Conservation (phyloP, 2,888 invertebrate species). For the Caenorhabditis doughertyi region DNA sequence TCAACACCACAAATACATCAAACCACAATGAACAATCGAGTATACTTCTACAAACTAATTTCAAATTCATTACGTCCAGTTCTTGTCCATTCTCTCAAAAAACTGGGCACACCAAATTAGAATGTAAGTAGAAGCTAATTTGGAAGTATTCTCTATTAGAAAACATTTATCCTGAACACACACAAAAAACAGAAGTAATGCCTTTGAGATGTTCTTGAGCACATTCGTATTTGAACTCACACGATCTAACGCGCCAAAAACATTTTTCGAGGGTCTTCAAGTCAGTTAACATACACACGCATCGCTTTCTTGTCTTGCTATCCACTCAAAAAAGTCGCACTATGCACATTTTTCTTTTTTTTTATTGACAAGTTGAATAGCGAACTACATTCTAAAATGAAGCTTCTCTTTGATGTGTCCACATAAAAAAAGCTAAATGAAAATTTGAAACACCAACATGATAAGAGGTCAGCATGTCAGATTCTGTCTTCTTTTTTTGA, state of each 20-base stretch:
- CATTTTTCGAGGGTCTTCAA: constrained; percentile 13
- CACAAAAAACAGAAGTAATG: too few species aligned
- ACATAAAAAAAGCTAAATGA: neutral
- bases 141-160: too few species aligned
- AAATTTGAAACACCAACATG: constrained; percentile 18
- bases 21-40: neutral
- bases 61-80: neutral
- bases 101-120: neutral
- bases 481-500: constrained; percentile 4
- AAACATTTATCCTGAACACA: too few species aligned
- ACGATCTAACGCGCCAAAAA: constrained; percentile 16
- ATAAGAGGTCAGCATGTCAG: neutral
- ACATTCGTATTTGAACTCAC: constrained; percentile 10
- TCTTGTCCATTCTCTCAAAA: neutral
- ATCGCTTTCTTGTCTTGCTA: constrained; percentile 3
- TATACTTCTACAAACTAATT: neutral
- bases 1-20: neutral
- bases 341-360: constrained; percentile 9
- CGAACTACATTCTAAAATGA: neutral
- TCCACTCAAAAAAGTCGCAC: constrained; percentile 57
- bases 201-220: neutral
- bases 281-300: constrained; percentile 20
- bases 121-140: neutral
- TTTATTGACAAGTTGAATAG: neutral
- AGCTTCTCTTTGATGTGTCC: neutral